These are phyloP conservation scores for Tragelaphus buxtoni DNA, from an alignment of 2,113 vertebrate species.

Conservation along the genomic window DNA sequence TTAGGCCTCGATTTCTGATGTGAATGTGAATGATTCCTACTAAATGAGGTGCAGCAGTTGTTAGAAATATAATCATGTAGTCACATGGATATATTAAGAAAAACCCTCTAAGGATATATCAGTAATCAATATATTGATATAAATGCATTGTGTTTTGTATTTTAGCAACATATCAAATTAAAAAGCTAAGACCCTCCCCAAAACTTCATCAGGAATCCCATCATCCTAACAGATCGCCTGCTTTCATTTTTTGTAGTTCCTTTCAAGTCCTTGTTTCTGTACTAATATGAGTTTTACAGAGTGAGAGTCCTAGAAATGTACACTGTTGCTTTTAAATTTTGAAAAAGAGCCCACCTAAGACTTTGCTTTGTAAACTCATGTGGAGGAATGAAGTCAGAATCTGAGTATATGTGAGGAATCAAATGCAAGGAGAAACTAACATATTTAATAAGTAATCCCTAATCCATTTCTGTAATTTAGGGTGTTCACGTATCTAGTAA, in stretches of 20 bases:
- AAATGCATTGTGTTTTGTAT: slow-evolving; percentile 1
- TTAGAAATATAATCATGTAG: slow-evolving; percentile 16
- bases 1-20: background rate
- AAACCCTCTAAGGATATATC: background rate
- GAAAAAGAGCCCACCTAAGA: background rate
- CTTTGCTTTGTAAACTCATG: background rate
- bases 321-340: background rate
- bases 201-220: slow-evolving; percentile 5
- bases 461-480: background rate
- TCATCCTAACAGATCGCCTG: background rate
- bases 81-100: background rate
- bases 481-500: background rate
- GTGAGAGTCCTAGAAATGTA: background rate
- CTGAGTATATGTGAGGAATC: background rate
- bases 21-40: slow-evolving; percentile 37
- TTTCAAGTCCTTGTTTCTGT: slow-evolving; percentile 2
- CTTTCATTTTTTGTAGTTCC: slow-evolving; percentile 4
- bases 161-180: background rate
- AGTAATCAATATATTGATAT: background rate
- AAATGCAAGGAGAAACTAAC: background rate
- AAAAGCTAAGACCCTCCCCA: background rate
- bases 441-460: slow-evolving; percentile 10
- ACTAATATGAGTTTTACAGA: background rate
- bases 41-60: background rate
- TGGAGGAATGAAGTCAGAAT: background rate